Percentiles rank a stretch among this genome's conserved stretches.
These are phyloP conservation scores for Trypoxylon attenuatum DNA, from an alignment of 2,888 invertebrate genomes.

Conservation along the genomic window DNA sequence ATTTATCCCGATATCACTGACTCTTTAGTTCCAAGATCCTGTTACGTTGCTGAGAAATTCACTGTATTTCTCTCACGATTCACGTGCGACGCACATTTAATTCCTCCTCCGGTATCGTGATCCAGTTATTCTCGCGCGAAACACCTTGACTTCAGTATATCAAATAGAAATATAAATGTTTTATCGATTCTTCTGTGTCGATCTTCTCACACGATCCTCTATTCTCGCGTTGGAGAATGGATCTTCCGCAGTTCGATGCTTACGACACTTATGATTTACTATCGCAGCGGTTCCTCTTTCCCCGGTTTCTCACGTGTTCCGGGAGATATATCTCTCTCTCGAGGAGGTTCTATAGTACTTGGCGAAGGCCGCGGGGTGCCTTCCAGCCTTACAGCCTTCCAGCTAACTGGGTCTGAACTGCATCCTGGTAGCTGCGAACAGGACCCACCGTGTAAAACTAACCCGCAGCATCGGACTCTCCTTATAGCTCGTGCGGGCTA, in stretches of 20 bases:
- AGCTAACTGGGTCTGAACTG: conserved; percentile 37
- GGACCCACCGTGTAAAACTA: conserved; percentile 18
- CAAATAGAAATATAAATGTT: too few relatives aligned
- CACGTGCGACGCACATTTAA: too few relatives aligned
- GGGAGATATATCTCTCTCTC: conserved; percentile 31
- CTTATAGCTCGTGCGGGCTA: too few relatives aligned
- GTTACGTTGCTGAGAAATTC: too few relatives aligned
- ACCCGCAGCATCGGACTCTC: conserved; percentile 13
- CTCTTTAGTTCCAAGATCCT: conserved; percentile 8
- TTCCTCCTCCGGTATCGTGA: too few relatives aligned
- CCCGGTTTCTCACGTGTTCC: conserved; percentile 33
- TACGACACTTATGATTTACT: conserved; percentile 62
- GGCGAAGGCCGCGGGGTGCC: conserved; percentile 30
- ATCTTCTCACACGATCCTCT: too few relatives aligned
- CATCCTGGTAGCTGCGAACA: conserved; percentile 39
- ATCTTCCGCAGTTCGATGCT: conserved; percentile 52
- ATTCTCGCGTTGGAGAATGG: conserved; percentile 42
- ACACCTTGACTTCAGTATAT: too few relatives aligned
- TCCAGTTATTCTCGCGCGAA: too few relatives aligned
- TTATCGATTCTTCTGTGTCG: too few relatives aligned
- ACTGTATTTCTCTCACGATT: too few relatives aligned
- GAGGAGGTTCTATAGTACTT: too few relatives aligned
- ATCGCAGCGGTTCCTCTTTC: conserved; percentile 33
- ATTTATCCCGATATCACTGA: conserved; percentile 3
- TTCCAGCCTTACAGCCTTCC: conserved; percentile 35